Evolutionary conservation across 2,888 invertebrate genomes (phyloP).

Genomic region (Agriopis aurantiaria): DNA sequence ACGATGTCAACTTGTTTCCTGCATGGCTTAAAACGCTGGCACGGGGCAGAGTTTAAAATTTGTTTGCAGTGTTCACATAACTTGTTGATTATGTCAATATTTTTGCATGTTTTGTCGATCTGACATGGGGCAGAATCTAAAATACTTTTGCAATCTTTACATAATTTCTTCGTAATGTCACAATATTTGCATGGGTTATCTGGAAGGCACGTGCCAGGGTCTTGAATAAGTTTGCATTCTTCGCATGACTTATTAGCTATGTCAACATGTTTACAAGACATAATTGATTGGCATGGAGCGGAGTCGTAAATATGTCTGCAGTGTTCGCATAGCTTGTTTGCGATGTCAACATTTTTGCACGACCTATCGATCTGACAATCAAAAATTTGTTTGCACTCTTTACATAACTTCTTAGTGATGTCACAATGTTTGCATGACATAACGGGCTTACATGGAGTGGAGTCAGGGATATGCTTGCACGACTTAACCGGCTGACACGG

Average conservation of each 20-base stretch:
- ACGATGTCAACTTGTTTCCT: background rate
- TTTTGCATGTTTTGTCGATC: background rate
- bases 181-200: background rate
- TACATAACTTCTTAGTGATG: slow-evolving; percentile 6
- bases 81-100: background rate
- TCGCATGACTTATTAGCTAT: background rate
- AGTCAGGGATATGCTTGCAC: background rate
- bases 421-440: slow-evolving; percentile 8
- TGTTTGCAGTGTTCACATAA: slow-evolving; percentile 1
- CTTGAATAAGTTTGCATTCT: background rate
- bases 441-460: background rate
- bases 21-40: background rate
- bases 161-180: slow-evolving; percentile 8
- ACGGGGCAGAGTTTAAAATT: background rate
- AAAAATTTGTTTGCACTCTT: slow-evolving; percentile 1
- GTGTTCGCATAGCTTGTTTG: background rate
- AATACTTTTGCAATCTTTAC: slow-evolving; percentile 5
- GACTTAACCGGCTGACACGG: slow-evolving; percentile 2
- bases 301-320: background rate
- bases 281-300: background rate
- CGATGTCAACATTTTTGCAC: background rate
- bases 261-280: background rate
- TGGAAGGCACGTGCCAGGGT: background rate
- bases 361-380: background rate
- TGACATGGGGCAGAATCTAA: background rate